phyloP scores from a whole-genome alignment of 2,797 vertebrate species.

The Silurus lanzhouensis region DNA sequence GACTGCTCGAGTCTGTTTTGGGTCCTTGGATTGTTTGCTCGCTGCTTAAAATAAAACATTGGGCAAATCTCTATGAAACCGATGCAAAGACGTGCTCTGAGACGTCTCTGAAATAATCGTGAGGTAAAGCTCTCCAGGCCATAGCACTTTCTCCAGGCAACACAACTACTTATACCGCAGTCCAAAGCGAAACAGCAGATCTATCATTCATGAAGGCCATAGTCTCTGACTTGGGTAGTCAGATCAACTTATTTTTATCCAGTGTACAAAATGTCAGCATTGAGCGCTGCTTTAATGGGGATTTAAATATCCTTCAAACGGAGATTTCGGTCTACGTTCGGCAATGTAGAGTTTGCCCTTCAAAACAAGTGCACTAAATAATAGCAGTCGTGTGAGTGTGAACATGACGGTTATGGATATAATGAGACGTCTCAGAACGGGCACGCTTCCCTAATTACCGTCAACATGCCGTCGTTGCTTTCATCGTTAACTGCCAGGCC shows the following conservation, averaged over 20 bases:
- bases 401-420: conserved; percentile 9
- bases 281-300: neutral
- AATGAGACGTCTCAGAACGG: conserved; percentile 19
- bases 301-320: neutral
- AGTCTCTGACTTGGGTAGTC: conserved; percentile 13
- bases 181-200: conserved; percentile 26
- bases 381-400: neutral
- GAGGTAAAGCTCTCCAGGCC: conserved; percentile 16
- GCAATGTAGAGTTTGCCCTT: neutral
- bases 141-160: conserved; percentile 16
- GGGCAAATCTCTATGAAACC: neutral
- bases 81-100: no score
- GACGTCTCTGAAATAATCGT: conserved; percentile 18
- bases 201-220: conserved; percentile 41
- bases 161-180: conserved; percentile 17
- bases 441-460: conserved; percentile 24
- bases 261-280: conserved; percentile 8
- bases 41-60: neutral
- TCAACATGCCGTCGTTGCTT: conserved; percentile 25
- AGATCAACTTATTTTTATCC: neutral
- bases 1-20: neutral
- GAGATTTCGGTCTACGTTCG: neutral
- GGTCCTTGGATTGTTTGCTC: neutral
- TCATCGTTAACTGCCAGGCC: conserved; percentile 34
- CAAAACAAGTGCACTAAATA: neutral